Evolutionary conservation across 2,888 invertebrate genomes (phyloP).

Genomic region (Formica aserva): DNA sequence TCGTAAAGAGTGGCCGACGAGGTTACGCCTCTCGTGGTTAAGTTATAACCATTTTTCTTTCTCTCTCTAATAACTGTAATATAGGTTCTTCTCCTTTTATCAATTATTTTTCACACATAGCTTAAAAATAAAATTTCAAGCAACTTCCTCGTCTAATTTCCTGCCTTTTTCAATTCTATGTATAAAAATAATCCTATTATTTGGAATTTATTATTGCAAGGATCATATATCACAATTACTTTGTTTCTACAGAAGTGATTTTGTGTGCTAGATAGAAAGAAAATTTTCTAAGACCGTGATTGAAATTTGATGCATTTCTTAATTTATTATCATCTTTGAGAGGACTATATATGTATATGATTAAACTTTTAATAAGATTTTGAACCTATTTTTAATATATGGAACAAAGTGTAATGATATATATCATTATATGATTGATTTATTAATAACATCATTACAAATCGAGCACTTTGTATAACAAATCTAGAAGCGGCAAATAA

Average conservation of each 20-base stretch:
- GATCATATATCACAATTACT: background rate
- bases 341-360: background rate
- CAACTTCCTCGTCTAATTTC: background rate
- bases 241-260: background rate
- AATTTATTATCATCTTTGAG: background rate
- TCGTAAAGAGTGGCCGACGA: conserved; percentile 25
- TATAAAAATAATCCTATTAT: background rate
- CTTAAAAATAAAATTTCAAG: conserved; percentile 23
- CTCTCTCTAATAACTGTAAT: conserved; percentile 23
- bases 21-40: conserved; percentile 14
- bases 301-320: background rate
- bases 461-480: background rate
- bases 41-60: conserved; percentile 18
- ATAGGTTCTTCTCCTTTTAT: background rate
- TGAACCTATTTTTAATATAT: background rate
- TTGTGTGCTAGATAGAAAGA: background rate
- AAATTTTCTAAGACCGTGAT: background rate
- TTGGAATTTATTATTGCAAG: background rate
- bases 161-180: background rate
- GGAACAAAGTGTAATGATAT: background rate
- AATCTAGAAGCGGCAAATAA: background rate
- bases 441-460: background rate
- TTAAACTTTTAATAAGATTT: background rate
- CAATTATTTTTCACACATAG: conserved; percentile 40
- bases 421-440: background rate